Evolutionary conservation across 2,888 invertebrate genomes (phyloP).

Genomic region (Blera fallax): DNA sequence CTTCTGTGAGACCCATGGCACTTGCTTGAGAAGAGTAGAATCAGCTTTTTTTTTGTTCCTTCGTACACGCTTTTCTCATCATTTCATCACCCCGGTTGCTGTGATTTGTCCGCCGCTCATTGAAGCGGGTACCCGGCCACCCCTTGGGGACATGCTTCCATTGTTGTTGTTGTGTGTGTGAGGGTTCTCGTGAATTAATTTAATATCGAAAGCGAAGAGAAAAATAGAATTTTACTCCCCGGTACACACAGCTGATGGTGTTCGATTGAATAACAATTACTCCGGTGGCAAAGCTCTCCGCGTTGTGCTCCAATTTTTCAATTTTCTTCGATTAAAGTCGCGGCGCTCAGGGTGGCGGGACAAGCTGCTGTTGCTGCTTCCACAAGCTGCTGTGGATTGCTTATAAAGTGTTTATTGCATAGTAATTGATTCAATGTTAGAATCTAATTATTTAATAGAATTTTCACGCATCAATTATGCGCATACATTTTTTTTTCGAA

Average conservation of each 20-base stretch:
- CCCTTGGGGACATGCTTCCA: slow-evolving; percentile 29
- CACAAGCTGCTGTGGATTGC: background rate
- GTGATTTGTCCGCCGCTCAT: slow-evolving; percentile 66
- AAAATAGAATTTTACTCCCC: slow-evolving; percentile 51
- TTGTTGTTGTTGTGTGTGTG: background rate
- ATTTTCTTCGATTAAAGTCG: slow-evolving; percentile 62
- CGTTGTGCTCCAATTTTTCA: slow-evolving; percentile 39
- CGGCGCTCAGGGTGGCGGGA: background rate
- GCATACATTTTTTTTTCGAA: slow-evolving; percentile 10
- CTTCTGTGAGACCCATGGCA: slow-evolving; percentile 8
- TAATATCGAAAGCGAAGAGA: slow-evolving; percentile 36
- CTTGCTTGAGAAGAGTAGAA: slow-evolving; percentile 22
- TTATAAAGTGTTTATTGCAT: slow-evolving; percentile 56
- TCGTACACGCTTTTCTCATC: slow-evolving; percentile 23
- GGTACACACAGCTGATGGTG: slow-evolving; percentile 58
- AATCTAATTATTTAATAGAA: slow-evolving; percentile 63
- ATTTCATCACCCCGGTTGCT: slow-evolving; percentile 48
- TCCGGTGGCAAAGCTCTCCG: background rate
- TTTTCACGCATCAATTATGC: slow-evolving; percentile 57
- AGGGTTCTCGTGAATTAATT: slow-evolving; percentile 54
- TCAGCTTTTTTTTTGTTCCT: slow-evolving; percentile 7
- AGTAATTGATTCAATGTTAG: slow-evolving; percentile 64
- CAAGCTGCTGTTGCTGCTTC: background rate
- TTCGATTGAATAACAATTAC: slow-evolving; percentile 70
- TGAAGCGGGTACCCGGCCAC: slow-evolving; percentile 4